phyloP scores from a whole-genome alignment of 2,797 vertebrate species.

The Labeo calbasu region DNA sequence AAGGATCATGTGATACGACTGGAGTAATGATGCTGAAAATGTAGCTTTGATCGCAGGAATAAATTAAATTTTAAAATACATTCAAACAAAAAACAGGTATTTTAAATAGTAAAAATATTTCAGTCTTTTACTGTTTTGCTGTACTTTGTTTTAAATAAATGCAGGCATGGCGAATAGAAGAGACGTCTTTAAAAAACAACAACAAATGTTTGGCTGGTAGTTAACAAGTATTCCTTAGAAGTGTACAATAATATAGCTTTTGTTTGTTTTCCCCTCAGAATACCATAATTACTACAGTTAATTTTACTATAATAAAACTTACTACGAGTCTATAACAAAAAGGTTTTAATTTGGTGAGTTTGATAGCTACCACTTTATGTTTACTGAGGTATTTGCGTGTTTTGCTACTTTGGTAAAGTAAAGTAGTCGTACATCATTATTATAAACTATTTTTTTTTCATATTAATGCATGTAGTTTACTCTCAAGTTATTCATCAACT shows the following conservation, averaged over 20 bases:
- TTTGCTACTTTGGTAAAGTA: background rate
- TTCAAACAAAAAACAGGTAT: no score
- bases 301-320: background rate
- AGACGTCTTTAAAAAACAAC: no score
- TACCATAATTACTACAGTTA: background rate
- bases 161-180: no score
- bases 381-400: background rate
- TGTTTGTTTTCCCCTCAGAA: background rate
- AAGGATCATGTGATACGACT: no score
- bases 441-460: background rate
- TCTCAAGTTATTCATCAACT: background rate
- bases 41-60: no score
- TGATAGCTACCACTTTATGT: background rate
- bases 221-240: background rate
- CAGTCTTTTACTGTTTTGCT: no score
- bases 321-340: background rate
- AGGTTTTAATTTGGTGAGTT: background rate
- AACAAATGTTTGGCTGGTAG: no score
- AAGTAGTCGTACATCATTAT: background rate
- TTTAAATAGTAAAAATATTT: no score
- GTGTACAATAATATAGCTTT: background rate
- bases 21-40: background rate
- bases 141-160: no score
- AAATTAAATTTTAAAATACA: no score
- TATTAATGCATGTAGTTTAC: no score